phyloP scores from a whole-genome alignment of 2,797 vertebrate species.

The Poeciliopsis gracilis region DNA sequence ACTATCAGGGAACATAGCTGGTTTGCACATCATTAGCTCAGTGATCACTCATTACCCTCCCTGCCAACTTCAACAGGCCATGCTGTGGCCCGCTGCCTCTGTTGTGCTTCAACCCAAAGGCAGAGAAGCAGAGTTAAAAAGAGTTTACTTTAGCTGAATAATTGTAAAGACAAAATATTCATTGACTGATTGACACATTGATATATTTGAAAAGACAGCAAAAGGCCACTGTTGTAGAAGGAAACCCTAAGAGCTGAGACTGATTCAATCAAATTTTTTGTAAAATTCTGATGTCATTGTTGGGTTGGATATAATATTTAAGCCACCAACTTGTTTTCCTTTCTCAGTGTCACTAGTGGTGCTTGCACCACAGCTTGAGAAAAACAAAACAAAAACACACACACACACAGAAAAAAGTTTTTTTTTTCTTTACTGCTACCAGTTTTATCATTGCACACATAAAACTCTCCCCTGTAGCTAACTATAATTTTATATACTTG shows the following conservation, averaged over 20 bases:
- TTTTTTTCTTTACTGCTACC: constrained; percentile 36
- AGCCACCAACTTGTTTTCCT: neutral
- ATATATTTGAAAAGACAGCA: neutral
- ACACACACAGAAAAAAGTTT: no score
- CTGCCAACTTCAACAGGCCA: constrained; percentile 57
- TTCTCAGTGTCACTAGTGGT: neutral
- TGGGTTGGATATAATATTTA: neutral
- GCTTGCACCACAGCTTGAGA: neutral
- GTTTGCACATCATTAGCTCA: constrained; percentile 70
- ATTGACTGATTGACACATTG: neutral
- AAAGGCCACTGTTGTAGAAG: neutral
- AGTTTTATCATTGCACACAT: constrained; percentile 72
- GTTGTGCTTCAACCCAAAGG: constrained; percentile 7
- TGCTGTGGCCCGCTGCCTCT: constrained; percentile 20
- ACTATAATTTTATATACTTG: constrained; percentile 63
- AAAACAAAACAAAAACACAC: neutral
- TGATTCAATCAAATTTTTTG: neutral
- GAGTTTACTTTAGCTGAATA: constrained; percentile 8
- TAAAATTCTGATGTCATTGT: neutral
- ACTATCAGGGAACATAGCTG: constrained; percentile 43
- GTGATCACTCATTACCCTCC: constrained; percentile 56
- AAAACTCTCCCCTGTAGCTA: constrained; percentile 75
- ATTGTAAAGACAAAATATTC: neutral
- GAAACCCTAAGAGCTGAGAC: neutral
- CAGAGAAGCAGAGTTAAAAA: constrained; percentile 10